Percentiles rank a stretch among this genome's conserved stretches.
Evolutionary conservation across 2,888 invertebrate genomes (phyloP).

Genomic region (Drosophila merina): DNA sequence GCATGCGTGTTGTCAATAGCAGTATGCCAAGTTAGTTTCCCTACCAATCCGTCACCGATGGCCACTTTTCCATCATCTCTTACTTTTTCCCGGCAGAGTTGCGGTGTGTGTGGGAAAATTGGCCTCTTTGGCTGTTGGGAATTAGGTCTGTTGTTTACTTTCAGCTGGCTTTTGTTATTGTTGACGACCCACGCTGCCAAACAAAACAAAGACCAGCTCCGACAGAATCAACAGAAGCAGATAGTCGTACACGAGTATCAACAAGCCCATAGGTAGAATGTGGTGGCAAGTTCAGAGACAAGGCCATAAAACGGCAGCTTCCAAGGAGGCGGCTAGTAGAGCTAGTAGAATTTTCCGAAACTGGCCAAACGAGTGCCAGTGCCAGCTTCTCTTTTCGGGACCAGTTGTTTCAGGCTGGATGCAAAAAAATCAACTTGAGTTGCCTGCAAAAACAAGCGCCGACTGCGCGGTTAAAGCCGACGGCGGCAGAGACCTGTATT

Average conservation of each 20-base stretch:
- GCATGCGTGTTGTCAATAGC: constrained; percentile 52
- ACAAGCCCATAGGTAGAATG: constrained; percentile 40
- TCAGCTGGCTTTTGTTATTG: constrained; percentile 55
- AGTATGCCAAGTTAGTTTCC: constrained; percentile 13
- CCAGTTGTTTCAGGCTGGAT: constrained; percentile 60
- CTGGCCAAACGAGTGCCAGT: constrained; percentile 54
- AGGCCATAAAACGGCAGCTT: constrained; percentile 53
- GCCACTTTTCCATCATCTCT: constrained; percentile 35
- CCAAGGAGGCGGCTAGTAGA: constrained; percentile 4
- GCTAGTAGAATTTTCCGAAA: constrained; percentile 56
- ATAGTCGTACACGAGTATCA: constrained; percentile 10
- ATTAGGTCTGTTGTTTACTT: constrained; percentile 74
- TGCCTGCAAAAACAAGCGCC: constrained; percentile 39
- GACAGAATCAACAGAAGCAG: constrained; percentile 17
- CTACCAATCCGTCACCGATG: constrained; percentile 10
- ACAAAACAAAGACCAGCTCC: constrained; percentile 36
- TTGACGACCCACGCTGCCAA: constrained; percentile 46
- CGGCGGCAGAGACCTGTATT: constrained; percentile 64
- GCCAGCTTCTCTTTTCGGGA: constrained; percentile 37
- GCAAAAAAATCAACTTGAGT: constrained; percentile 25
- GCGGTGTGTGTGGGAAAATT: constrained; percentile 42
- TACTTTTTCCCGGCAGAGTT: constrained; percentile 14
- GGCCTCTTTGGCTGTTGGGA: constrained; percentile 64
- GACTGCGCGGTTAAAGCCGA: constrained; percentile 25
- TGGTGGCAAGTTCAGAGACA: constrained; percentile 45